Evolutionary conservation across 2,888 invertebrate species (phyloP).

Genomic region (Pterobdella sp.): DNA sequence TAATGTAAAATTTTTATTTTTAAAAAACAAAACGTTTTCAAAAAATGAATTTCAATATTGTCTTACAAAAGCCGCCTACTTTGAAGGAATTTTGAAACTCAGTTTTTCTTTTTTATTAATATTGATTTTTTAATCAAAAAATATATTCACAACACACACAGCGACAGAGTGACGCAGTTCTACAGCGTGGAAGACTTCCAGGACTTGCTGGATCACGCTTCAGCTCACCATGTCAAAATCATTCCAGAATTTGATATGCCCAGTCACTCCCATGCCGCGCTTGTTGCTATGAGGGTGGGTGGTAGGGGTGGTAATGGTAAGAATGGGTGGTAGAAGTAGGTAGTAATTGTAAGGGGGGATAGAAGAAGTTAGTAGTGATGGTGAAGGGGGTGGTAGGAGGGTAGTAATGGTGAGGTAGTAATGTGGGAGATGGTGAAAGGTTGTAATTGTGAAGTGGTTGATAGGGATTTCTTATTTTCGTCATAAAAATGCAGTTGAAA

Average conservation of each 20-base stretch:
- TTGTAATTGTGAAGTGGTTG: neutral
- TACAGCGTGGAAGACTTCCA: slow-evolving; percentile 40
- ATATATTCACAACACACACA: neutral
- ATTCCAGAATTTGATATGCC: slow-evolving; percentile 48
- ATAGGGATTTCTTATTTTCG: too few species aligned
- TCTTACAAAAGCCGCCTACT: too few species aligned
- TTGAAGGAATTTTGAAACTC: too few species aligned
- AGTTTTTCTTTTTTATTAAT: too few species aligned
- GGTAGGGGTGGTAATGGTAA: neutral
- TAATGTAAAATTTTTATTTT: too few species aligned
- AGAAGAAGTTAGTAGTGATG: too few species aligned
- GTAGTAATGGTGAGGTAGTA: neutral
- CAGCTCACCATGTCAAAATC: slow-evolving; percentile 40
- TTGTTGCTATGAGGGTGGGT: slow-evolving; percentile 41
- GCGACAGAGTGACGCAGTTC: slow-evolving; percentile 34
- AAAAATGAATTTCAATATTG: too few species aligned
- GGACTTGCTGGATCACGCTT: slow-evolving; percentile 44
- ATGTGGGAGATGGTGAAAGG: neutral
- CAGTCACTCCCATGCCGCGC: slow-evolving; percentile 45
- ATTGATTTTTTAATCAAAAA: too few species aligned
- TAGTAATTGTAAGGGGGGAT: too few species aligned
- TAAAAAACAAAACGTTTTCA: too few species aligned
- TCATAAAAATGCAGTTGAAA: too few species aligned
- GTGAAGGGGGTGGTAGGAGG: neutral
- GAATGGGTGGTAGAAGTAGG: too few species aligned